Evolutionary conservation across 1,140 invertebrate genomes (phyloP).

Genomic region (Rhynchophorus ferrugineus): DNA sequence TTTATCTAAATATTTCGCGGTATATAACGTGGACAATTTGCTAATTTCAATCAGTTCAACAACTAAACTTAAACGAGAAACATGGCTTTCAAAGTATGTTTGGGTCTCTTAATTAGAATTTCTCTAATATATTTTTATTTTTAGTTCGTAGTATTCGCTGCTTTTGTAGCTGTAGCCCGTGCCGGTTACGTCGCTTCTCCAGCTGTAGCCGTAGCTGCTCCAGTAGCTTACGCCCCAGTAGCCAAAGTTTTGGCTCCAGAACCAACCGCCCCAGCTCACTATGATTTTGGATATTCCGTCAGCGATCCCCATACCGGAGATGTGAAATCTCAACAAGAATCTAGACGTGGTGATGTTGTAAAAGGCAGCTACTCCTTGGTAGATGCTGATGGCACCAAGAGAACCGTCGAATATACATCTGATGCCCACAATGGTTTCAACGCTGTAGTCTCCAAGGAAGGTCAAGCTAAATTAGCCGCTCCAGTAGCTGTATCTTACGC

Average conservation of each 20-base stretch:
- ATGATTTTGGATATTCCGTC: conserved; percentile 49
- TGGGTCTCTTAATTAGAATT: conserved; percentile 18
- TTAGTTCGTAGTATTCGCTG: conserved; percentile 32
- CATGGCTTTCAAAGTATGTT: conserved; percentile 21
- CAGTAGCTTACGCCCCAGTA: conserved; percentile 6
- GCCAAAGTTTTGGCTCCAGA: conserved; percentile 31
- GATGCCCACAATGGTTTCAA: conserved; percentile 49
- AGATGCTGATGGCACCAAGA: conserved; percentile 24
- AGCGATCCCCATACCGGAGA: conserved; percentile 53
- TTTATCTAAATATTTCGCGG: too few species aligned
- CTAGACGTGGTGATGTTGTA: conserved; percentile 53
- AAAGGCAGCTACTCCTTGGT: conserved; percentile 41
- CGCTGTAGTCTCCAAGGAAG: conserved; percentile 41
- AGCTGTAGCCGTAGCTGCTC: conserved; percentile 13
- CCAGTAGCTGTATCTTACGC: too few species aligned
- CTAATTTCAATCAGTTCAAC: too few species aligned
- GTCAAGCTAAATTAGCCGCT: conserved; percentile 38
- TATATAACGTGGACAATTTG: too few species aligned
- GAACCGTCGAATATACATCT: conserved; percentile 57
- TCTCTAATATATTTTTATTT: conserved; percentile 43
- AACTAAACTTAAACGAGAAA: conserved; percentile 9
- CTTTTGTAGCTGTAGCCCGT: conserved; percentile 31
- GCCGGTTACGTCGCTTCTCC: conserved; percentile 12
- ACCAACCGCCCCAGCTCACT: conserved; percentile 48
- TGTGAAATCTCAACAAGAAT: conserved; percentile 50